A percentile compares a stretch with the other conserved stretches of the same genome.
phyloP scores from a whole-genome alignment of 2,797 vertebrate species.

The Sebastes umbrosus region DNA sequence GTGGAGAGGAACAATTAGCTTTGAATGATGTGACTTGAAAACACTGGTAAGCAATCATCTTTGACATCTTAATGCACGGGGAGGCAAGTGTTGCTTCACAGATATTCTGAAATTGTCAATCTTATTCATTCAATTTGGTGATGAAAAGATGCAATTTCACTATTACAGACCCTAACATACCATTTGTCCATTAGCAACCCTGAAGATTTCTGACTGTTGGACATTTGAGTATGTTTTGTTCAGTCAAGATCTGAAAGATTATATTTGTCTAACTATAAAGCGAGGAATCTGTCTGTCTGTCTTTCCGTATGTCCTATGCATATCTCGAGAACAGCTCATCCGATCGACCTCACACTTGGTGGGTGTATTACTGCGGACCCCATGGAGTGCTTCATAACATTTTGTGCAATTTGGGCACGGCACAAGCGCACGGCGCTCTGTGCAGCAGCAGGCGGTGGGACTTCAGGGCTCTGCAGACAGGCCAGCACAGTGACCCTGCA shows the following conservation, averaged over 20 bases:
- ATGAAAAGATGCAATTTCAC: slow-evolving; percentile 28
- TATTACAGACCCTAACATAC: not conserved
- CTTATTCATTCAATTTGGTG: slow-evolving; percentile 10
- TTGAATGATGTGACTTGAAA: slow-evolving; percentile 51
- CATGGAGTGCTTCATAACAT: too few species aligned
- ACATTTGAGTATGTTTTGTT: not conserved
- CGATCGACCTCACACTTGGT: too few species aligned
- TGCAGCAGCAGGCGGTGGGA: too few species aligned
- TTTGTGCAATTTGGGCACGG: too few species aligned
- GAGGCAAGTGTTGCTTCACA: not conserved
- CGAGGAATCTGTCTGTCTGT: too few species aligned
- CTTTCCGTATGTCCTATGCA: too few species aligned
- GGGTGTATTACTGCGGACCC: too few species aligned
- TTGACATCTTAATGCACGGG: slow-evolving; percentile 76
- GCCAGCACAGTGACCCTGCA: too few species aligned
- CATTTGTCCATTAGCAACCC: not conserved
- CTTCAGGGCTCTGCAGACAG: too few species aligned
- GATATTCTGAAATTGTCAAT: slow-evolving; percentile 45
- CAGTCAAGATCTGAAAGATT: not conserved
- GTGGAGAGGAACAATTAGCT: slow-evolving; percentile 50
- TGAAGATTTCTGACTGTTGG: not conserved
- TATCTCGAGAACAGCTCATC: too few species aligned
- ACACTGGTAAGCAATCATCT: slow-evolving; percentile 34
- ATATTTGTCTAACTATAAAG: not conserved
- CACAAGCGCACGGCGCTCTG: too few species aligned